A percentile compares a stretch with the other conserved stretches of the same genome.
These are phyloP conservation scores for Acanthiza pusilla DNA, from an alignment of 2,797 vertebrate genomes.

Conservation along the genomic window DNA sequence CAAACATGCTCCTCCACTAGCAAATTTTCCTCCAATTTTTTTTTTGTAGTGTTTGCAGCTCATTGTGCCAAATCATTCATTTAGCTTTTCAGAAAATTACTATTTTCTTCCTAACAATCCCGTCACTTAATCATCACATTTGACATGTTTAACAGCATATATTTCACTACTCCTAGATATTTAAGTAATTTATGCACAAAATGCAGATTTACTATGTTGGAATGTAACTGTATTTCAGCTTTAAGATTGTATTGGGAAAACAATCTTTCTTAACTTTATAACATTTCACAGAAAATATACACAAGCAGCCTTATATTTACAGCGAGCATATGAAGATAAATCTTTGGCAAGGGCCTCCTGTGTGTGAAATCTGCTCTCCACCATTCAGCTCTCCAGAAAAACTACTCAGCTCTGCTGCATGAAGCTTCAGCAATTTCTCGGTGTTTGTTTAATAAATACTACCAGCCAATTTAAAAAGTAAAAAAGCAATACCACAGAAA, in stretches of 20 bases:
- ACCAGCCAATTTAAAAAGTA: neutral
- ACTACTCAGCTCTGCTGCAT: neutral
- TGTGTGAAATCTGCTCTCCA: neutral
- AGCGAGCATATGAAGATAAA: neutral
- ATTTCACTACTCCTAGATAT: neutral
- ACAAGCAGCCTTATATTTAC: neutral
- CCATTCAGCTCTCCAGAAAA: neutral
- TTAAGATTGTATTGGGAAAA: neutral
- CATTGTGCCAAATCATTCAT: constrained; percentile 40
- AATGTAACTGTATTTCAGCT: neutral
- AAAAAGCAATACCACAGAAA: neutral
- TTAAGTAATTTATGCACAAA: constrained; percentile 40
- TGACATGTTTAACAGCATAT: constrained; percentile 56
- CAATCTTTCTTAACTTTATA: neutral
- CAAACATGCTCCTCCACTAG: neutral
- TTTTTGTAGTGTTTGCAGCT: constrained; percentile 1
- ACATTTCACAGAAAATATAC: neutral
- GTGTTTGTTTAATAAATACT: neutral
- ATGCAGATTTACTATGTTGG: neutral
- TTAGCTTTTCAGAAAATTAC: constrained; percentile 49
- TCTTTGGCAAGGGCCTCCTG: neutral
- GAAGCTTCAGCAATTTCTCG: neutral
- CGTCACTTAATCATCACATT: constrained; percentile 35
- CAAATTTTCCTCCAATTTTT: neutral
- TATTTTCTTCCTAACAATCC: constrained; percentile 34